Evolutionary conservation across 2,888 invertebrate genomes (phyloP).

Genomic region (Nymphalis urticae): DNA sequence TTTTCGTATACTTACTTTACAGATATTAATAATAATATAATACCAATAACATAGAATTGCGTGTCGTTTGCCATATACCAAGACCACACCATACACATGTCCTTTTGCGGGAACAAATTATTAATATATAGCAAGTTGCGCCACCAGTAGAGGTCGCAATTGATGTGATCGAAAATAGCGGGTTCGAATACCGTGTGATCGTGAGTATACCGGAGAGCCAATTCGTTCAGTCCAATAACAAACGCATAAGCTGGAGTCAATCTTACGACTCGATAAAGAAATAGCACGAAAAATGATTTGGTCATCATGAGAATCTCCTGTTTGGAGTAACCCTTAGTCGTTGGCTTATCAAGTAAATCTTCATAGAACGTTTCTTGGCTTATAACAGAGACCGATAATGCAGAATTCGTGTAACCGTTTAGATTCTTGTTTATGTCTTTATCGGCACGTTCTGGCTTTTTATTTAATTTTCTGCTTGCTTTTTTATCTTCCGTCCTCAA

Average conservation of each 20-base stretch:
- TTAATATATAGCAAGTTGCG: conserved; percentile 91
- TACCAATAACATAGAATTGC: conserved; percentile 87
- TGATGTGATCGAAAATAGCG: conserved; percentile 85
- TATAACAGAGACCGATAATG: conserved; percentile 69
- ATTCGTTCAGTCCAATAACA: conserved; percentile 87
- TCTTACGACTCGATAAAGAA: conserved; percentile 83
- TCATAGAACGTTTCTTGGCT: conserved; percentile 75
- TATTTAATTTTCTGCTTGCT: conserved; percentile 51
- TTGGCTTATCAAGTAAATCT: conserved; percentile 67
- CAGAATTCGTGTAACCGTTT: conserved; percentile 71
- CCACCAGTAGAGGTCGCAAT: conserved; percentile 92
- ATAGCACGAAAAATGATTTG: conserved; percentile 75
- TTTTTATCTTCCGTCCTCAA: conserved; percentile 84
- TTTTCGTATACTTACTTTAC: conserved; percentile 83
- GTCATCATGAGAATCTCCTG: conserved; percentile 64
- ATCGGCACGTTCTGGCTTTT: conserved; percentile 44
- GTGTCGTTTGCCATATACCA: conserved; percentile 92
- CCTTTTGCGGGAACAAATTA: conserved; percentile 87
- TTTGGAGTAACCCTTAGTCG: conserved; percentile 58
- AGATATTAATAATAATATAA: conserved; percentile 84
- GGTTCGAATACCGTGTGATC: conserved; percentile 88
- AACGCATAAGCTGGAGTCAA: conserved; percentile 91
- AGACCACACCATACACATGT: conserved; percentile 91
- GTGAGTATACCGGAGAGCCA: conserved; percentile 86
- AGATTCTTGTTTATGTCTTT: conserved; percentile 71